phyloP scores from a whole-genome alignment of 2,888 invertebrate species.

The Tyria jacobaeae region DNA sequence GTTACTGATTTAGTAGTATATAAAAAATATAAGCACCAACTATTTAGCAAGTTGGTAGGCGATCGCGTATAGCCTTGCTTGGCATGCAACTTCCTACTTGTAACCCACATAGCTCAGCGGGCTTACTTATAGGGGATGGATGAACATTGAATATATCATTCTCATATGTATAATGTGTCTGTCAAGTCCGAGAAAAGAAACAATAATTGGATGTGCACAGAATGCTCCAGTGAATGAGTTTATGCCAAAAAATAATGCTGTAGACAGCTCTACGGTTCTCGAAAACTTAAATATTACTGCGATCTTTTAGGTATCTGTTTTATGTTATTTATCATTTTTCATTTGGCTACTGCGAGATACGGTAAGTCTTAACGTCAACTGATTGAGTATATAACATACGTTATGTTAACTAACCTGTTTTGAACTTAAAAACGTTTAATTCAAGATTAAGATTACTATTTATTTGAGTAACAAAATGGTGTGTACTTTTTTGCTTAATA shows the following conservation, averaged over 20 bases:
- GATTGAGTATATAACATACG: conserved; percentile 16
- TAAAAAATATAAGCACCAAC: not conserved
- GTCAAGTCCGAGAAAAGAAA: too few relatives aligned
- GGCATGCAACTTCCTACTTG: conserved; percentile 24
- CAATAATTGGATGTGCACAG: too few relatives aligned
- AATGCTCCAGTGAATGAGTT: too few relatives aligned
- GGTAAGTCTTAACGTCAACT: conserved; percentile 43
- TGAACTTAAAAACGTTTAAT: not conserved
- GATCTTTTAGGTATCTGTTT: conserved; percentile 17
- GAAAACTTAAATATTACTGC: conserved; percentile 29
- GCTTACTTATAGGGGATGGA: not conserved
- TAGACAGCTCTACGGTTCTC: conserved; percentile 33
- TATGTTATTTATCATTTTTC: conserved; percentile 47
- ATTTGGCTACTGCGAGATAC: conserved; percentile 34
- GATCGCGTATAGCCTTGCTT: conserved; percentile 23
- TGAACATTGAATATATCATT: not conserved
- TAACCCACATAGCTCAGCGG: conserved; percentile 28
- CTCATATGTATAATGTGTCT: not conserved
- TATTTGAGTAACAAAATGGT: too few relatives aligned
- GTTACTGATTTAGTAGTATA: not conserved
- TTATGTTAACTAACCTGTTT: conserved; percentile 1
- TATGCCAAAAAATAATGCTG: too few relatives aligned
- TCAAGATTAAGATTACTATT: too few relatives aligned
- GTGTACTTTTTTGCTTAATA: too few relatives aligned
- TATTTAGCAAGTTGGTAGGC: conserved; percentile 18